Evolutionary conservation across 2,113 vertebrate species (phyloP), one percentile per base, ranked within the genome.

Genomic region (Spizaetus ornatus): DNA sequence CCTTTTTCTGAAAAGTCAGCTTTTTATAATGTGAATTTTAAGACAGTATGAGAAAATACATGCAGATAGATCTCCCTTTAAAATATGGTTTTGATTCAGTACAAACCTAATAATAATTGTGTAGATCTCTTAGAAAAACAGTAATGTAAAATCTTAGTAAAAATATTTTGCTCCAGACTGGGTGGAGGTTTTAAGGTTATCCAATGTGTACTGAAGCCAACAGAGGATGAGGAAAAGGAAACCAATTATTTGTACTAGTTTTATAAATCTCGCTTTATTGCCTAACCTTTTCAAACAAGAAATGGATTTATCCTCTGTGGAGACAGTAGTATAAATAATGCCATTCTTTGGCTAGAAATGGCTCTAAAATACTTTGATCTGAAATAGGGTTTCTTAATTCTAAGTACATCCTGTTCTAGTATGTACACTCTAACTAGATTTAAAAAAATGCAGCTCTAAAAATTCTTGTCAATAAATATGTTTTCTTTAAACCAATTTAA

Each of bases 251-350:
- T 95, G 96, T 94, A 67, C 78, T 96, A 65, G 69, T 96, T 80
- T 95, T 94, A 93, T 95, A 97, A 95, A 92, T 97, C 89, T 96
- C 32, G 76, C 84, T 97, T 96, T 96, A 88, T 96, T 91, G 89
- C 66, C 76, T 98, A 95, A 96, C 90, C 76, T 97, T 95, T 97
- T 88, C 79, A 97, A 97, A 88, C 62, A 73, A 96, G 69, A 97
- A 96, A 94, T 87, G 36, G 86, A 94, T 93, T 94, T 96, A 95
- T 97, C 74, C 84, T 96, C 70, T 91, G 31, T 92, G 78, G 92
- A 91, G 80, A 90, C 58, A 87, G 55, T 94, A 84, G 72, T 90
- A 86, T 97, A 91, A 88, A 93, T 89, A 97, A 96, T 94, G 80
- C n/a, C 80, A 92, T 94, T 90, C 36, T 93, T 70, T 96, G 59